Evolutionary conservation across 2,113 vertebrate species (phyloP), one percentile per base, ranked within the genome.

Genomic region (Hyaena hyaena): DNA sequence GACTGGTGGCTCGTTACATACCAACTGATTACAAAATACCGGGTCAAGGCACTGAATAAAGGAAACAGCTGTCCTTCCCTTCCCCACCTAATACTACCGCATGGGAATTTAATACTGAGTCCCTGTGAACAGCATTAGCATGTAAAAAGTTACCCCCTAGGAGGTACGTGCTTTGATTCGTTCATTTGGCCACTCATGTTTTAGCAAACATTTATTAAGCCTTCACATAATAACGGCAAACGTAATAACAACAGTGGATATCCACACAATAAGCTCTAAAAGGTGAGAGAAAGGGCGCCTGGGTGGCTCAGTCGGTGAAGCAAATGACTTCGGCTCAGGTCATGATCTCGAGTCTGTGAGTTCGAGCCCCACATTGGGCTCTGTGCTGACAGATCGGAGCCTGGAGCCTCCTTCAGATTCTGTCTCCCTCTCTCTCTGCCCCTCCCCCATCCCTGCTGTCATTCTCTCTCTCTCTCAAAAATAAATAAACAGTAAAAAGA

Each of bases 1-100:
- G 93, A 97, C 71, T 95, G 97, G 55, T 39, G 90, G 93, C 45
- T 98, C 97, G 94, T 98, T 98, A 97, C 53, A 83, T 66, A 90
- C 23, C 69, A 92, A 92, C 97, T 95, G 95, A 97, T 97, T 95
- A 97, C 86, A 96, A 95, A 95, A 95, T 33, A 93, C 89, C 66
- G 96, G 88, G 85, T 73, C 1, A 3, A 69, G 95, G 66, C 74
- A 77, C 84, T 61, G 85, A 94, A 91, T 50, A 93, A 66, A 96
- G 68, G 88, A 98, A 97, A 65, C 69, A 97, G 53, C 71, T 83
- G 74, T 28, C 85, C 66, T 33, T 71, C 31, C 71, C 90, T n/a
- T 71, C 31, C 66, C 73, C 61, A 90, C 43, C 91, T 93, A 48
- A 17, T 33, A 14, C 83, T 14, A 73, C 63, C 7, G 1, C 68